phyloP scores from a whole-genome alignment of 2,113 vertebrate species.

The Gyps fulvus region DNA sequence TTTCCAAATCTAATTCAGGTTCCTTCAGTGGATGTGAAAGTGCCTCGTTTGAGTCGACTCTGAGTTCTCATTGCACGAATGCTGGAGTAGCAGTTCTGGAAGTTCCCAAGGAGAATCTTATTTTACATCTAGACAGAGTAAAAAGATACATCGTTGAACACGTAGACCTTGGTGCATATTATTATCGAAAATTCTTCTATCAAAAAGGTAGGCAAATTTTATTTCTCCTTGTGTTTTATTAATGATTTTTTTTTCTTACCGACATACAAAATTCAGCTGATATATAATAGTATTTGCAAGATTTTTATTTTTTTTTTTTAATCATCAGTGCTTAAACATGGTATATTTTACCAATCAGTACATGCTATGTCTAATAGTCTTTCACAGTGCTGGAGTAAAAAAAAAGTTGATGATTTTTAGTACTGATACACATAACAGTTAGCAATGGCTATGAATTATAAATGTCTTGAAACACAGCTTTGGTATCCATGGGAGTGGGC shows the following conservation, averaged over 20 bases:
- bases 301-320: not conserved
- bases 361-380: not conserved
- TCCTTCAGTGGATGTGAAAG: conserved; percentile 82
- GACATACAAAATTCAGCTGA: not conserved
- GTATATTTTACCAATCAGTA: not conserved
- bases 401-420: not conserved
- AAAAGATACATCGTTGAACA: conserved; percentile 95
- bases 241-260: not conserved
- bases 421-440: not conserved
- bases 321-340: not conserved
- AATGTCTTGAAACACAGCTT: not conserved
- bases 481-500: not conserved
- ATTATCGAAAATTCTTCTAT: conserved; percentile 92
- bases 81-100: conserved; percentile 93
- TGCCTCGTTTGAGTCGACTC: conserved; percentile 85
- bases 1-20: conserved; percentile 88
- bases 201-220: conserved; percentile 83
- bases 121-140: conserved; percentile 83
- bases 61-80: conserved; percentile 91
- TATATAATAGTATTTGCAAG: not conserved
- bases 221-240: not conserved
- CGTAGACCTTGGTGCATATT: conserved; percentile 92
- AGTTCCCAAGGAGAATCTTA: conserved; percentile 87
- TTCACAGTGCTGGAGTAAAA: not conserved
- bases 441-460: not conserved